Evolutionary conservation across 2,113 vertebrate genomes (phyloP).

Genomic region (Oncorhynchus keta): DNA sequence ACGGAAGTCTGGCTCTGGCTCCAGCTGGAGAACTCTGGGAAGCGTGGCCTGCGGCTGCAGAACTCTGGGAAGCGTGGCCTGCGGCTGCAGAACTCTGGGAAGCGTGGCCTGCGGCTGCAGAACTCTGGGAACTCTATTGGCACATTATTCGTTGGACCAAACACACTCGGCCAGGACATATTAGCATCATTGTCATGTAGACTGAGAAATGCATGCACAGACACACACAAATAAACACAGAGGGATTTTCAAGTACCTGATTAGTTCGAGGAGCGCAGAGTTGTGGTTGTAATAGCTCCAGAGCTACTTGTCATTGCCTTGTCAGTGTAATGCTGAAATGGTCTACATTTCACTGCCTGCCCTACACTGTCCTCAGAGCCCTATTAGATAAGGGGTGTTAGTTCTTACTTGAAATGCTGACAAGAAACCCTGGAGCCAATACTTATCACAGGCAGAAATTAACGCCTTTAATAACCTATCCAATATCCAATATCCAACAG

Average conservation of each 20-base stretch:
- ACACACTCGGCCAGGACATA: not conserved
- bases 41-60: not conserved
- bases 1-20: slow-evolving; percentile 8
- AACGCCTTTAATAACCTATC: not conserved
- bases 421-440: not conserved
- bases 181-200: not conserved
- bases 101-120: not conserved
- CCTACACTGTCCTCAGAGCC: not conserved
- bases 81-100: not conserved
- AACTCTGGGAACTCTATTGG: not conserved
- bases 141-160: not conserved
- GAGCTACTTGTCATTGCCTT: slow-evolving; percentile 1
- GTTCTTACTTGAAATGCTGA: not conserved
- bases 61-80: no score
- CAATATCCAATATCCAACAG: no score
- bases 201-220: not conserved
- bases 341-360: not conserved
- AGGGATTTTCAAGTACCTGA: not conserved
- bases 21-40: no score
- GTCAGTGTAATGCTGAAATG: not conserved
- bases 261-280: not conserved
- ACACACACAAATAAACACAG: not conserved
- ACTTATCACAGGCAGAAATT: not conserved
- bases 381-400: not conserved
- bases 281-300: not conserved